A percentile compares a stretch with the other conserved stretches of the same genome.
Conservation (phyloP, 2,888 invertebrate species). For the Lepidonotus clava region DNA sequence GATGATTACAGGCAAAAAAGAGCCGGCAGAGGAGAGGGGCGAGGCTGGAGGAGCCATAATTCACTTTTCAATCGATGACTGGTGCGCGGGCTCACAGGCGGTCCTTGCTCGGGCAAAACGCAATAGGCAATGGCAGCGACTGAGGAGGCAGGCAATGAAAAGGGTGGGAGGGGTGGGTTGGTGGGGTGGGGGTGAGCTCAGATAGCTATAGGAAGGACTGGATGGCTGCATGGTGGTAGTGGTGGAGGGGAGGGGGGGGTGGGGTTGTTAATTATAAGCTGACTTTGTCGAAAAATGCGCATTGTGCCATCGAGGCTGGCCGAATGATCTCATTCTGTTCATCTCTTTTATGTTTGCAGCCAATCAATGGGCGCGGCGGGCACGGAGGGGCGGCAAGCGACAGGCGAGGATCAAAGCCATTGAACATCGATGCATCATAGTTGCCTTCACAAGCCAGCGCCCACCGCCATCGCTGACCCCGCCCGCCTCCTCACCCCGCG, state of each 20-base stretch:
- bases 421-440: slow-evolving; percentile 42
- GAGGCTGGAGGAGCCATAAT: slow-evolving; percentile 1
- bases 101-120: neutral
- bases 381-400: slow-evolving; percentile 19
- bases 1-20: slow-evolving; percentile 42
- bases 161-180: neutral
- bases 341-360: slow-evolving; percentile 48
- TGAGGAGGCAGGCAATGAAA: neutral
- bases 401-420: slow-evolving; percentile 43
- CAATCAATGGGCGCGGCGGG: slow-evolving; percentile 27
- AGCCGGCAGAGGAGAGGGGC: neutral
- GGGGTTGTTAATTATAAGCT: slow-evolving; percentile 51
- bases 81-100: neutral
- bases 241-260: neutral
- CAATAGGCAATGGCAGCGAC: neutral
- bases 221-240: no score
- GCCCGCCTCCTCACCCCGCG: neutral
- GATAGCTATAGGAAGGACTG: neutral
- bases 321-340: slow-evolving; percentile 44
- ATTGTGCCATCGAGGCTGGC: slow-evolving; percentile 51
- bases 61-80: slow-evolving; percentile 40
- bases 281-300: slow-evolving; percentile 45
- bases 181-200: neutral
- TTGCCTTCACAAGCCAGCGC: neutral
- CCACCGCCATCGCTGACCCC: neutral